Conservation (phyloP, 2,888 invertebrate genomes). For the Octonoba sinensis region DNA sequence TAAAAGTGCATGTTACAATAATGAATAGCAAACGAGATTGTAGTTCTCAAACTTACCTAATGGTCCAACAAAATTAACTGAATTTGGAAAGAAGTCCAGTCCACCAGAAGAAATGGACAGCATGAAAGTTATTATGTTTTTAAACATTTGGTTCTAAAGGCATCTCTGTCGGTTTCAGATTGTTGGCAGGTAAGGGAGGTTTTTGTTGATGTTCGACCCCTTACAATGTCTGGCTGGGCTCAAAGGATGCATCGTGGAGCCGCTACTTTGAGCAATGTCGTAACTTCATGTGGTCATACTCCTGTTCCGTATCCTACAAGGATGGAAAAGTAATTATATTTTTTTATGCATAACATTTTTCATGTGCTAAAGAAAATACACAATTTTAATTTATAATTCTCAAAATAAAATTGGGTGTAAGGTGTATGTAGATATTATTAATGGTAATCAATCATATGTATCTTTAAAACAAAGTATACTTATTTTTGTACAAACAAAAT, state of each 20-base stretch:
- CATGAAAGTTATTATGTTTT: background rate
- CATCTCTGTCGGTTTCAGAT: background rate
- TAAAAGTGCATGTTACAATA: too few relatives aligned
- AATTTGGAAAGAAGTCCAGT: too few relatives aligned
- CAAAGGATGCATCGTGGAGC: conserved; percentile 92
- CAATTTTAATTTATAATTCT: background rate
- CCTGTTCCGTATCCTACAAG: conserved; percentile 69
- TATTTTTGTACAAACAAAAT: too few relatives aligned
- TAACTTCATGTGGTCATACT: conserved; percentile 91
- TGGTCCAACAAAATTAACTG: too few relatives aligned
- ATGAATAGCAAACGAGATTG: too few relatives aligned
- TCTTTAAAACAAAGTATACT: too few relatives aligned
- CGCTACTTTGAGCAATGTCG: conserved; percentile 89
- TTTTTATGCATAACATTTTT: background rate
- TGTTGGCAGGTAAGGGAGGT: conserved; percentile 11
- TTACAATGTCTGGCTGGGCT: conserved; percentile 87
- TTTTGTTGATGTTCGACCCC: conserved; percentile 39
- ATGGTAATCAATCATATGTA: too few relatives aligned
- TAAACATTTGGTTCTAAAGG: background rate
- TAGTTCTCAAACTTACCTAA: too few relatives aligned
- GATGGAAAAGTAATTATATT: conserved; percentile 66
- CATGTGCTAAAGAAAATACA: background rate
- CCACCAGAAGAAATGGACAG: too few relatives aligned
- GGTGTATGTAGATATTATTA: too few relatives aligned
- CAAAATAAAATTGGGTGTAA: background rate